These are phyloP conservation scores for Himantopus leucocephalus DNA, from an alignment of 2,113 vertebrate species.

Conservation along the genomic window DNA sequence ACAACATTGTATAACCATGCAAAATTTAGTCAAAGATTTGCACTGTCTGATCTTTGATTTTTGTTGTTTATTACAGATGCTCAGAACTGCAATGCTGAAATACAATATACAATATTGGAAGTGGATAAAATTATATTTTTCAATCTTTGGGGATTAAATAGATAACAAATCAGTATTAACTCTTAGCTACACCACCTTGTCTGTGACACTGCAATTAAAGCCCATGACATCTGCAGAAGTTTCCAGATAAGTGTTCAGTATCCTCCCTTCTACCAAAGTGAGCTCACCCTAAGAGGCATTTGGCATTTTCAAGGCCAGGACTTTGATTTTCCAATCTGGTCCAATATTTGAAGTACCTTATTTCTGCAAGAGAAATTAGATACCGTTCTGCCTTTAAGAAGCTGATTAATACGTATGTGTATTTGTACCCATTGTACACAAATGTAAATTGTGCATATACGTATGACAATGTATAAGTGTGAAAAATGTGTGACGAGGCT, in stretches of 20 bases:
- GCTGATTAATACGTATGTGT: background rate
- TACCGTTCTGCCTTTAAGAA: background rate
- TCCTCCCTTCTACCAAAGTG: background rate
- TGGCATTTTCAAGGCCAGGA: background rate
- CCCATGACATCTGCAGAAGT: background rate
- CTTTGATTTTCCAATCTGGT: background rate
- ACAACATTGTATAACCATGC: background rate
- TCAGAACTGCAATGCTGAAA: background rate
- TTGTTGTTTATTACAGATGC: background rate
- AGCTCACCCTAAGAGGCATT: background rate
- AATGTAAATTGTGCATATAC: background rate
- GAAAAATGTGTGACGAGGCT: background rate
- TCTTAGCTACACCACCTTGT: background rate
- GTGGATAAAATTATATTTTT: background rate
- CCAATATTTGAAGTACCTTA: background rate
- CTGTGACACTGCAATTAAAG: background rate
- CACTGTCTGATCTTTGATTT: background rate
- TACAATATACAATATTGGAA: background rate
- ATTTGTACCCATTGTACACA: background rate
- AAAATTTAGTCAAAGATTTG: background rate
- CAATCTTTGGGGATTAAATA: background rate
- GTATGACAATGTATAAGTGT: too few species aligned
- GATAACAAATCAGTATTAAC: background rate
- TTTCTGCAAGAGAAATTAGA: background rate
- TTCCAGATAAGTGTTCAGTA: background rate